phyloP scores from a whole-genome alignment of 2,113 vertebrate genomes.

The Alethe castanea region DNA sequence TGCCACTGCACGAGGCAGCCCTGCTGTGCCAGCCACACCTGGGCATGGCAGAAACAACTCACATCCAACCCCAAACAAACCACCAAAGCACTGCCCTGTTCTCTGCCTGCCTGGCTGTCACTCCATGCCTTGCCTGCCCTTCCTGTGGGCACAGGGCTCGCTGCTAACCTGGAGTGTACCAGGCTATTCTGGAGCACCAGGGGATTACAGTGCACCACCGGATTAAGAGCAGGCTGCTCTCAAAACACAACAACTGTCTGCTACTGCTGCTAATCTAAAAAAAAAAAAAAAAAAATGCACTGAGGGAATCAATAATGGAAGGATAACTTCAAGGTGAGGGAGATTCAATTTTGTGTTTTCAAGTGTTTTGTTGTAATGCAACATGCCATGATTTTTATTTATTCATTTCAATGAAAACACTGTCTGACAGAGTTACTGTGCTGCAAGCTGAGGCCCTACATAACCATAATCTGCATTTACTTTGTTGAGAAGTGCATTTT shows the following conservation, averaged over 20 bases:
- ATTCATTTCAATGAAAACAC: background rate
- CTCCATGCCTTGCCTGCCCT: background rate
- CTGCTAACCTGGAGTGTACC: background rate
- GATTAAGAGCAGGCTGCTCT: constrained; percentile 9
- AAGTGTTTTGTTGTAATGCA: background rate
- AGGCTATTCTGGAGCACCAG: background rate
- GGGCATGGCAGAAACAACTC: background rate
- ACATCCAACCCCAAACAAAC: background rate
- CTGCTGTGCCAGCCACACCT: background rate
- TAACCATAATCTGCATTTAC: background rate
- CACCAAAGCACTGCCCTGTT: background rate
- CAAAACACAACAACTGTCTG: background rate
- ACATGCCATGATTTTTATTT: background rate
- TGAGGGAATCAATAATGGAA: background rate
- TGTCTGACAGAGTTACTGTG: background rate
- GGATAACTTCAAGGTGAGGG: background rate
- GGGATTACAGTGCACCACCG: background rate
- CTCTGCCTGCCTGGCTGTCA: background rate
- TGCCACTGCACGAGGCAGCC: background rate
- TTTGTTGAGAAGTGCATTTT: background rate
- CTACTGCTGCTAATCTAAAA: background rate
- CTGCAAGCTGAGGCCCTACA: background rate
- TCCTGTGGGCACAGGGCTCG: background rate
- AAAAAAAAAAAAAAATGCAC: background rate
- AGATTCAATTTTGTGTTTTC: background rate